These are phyloP conservation scores for Virgularia gustaviana DNA, from an alignment of 92 coral and sea anemone species.

Conservation along the genomic window DNA sequence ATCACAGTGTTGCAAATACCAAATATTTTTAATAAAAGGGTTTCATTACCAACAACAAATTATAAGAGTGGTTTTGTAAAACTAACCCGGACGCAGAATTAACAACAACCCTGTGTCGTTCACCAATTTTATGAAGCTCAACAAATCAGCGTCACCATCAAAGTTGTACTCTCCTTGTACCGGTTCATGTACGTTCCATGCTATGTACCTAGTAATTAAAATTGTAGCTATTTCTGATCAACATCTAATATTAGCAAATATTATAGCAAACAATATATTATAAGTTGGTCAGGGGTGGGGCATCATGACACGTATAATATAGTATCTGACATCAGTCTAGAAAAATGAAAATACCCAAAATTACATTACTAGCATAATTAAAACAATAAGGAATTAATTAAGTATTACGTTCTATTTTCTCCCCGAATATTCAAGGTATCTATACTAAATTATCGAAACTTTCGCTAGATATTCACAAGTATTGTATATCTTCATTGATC, in stretches of 20 bases:
- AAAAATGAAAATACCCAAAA: no score
- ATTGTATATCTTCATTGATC: not conserved
- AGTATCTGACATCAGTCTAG: no score
- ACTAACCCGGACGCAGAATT: conserved; percentile 80
- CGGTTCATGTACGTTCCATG: conserved; percentile 89
- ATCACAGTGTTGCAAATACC: no score
- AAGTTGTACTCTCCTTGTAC: conserved; percentile 70
- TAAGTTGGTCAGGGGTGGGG: no score
- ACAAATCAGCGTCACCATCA: conserved; percentile 72
- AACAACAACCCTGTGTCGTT: conserved; percentile 75
- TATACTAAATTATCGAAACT: not conserved
- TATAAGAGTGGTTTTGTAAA: not conserved
- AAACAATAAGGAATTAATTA: not conserved
- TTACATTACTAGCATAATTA: not conserved
- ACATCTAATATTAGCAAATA: no score
- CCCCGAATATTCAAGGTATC: not conserved
- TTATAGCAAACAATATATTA: no score
- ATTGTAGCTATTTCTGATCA: no score
- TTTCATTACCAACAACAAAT: no score
- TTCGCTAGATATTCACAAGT: not conserved
- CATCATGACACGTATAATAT: no score
- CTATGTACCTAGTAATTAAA: conserved; percentile 71
- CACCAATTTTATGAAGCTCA: conserved; percentile 66
- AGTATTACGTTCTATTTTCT: no score
- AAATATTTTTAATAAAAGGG: no score